Conservation (phyloP, 2,113 vertebrate genomes). For the Pimephales promelas region DNA sequence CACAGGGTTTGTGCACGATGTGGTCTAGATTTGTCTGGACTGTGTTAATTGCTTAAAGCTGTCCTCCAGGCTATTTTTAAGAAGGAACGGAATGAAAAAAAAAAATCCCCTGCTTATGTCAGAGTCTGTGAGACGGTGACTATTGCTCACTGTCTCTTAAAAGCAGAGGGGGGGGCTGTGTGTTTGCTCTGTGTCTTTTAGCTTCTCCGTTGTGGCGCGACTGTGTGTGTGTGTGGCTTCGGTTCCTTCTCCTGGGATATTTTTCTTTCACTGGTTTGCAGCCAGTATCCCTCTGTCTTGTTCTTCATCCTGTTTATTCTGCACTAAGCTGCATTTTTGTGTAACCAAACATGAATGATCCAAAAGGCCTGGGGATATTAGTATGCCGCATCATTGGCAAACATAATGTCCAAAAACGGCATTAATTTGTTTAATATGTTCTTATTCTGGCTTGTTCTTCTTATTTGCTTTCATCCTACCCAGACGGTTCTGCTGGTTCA, state of each 20-base stretch:
- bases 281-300: slow-evolving; percentile 47
- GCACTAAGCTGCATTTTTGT: background rate
- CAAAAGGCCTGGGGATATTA: background rate
- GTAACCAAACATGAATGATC: background rate
- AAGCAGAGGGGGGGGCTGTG: slow-evolving; percentile 48
- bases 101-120: slow-evolving; percentile 77
- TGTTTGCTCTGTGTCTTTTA: slow-evolving; percentile 67
- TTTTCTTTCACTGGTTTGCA: background rate
- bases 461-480: background rate
- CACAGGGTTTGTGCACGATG: slow-evolving; percentile 4
- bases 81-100: slow-evolving; percentile 28
- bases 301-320: slow-evolving; percentile 18
- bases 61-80: slow-evolving; percentile 1
- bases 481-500: background rate
- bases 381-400: background rate
- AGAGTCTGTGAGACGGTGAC: slow-evolving; percentile 71
- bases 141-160: slow-evolving; percentile 74
- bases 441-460: background rate
- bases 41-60: slow-evolving; percentile 18
- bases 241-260: slow-evolving; percentile 10
- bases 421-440: background rate
- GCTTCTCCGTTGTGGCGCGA: slow-evolving; percentile 41
- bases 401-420: background rate
- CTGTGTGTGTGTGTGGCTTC: slow-evolving; percentile 45
- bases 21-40: slow-evolving; percentile 40